Evolutionary conservation across 2,888 invertebrate genomes (phyloP).

Genomic region (Netelia virgata): DNA sequence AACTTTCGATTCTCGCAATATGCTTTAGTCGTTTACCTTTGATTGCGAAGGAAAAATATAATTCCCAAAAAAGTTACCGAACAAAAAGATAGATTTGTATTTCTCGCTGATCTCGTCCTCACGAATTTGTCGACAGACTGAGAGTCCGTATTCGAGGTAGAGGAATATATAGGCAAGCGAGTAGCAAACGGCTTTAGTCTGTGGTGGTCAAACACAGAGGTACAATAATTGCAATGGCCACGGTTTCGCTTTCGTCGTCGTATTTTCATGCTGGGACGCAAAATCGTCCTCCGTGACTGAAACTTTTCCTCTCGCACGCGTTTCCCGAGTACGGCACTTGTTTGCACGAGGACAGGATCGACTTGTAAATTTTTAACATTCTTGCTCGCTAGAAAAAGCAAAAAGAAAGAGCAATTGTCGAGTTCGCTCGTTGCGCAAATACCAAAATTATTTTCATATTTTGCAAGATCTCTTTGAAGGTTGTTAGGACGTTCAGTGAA

Average conservation of each 20-base stretch:
- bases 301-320: conserved; percentile 72
- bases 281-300: conserved; percentile 80
- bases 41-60: not conserved
- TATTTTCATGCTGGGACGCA: conserved; percentile 76
- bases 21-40: conserved; percentile 25
- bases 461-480: conserved; percentile 35
- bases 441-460: conserved; percentile 46
- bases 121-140: conserved; percentile 72
- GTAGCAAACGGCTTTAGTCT: conserved; percentile 69
- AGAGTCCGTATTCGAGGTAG: conserved; percentile 68
- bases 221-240: conserved; percentile 80
- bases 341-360: conserved; percentile 11
- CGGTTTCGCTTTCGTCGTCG: conserved; percentile 84
- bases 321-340: conserved; percentile 50
- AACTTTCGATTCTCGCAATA: not conserved
- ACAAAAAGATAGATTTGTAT: conserved; percentile 6
- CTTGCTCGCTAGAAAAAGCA: not conserved
- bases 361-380: conserved; percentile 1
- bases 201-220: conserved; percentile 73
- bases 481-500: conserved; percentile 53
- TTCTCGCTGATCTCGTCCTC: conserved; percentile 42
- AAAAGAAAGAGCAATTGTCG: conserved; percentile 42
- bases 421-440: conserved; percentile 47
- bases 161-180: conserved; percentile 79
- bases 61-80: not conserved